These are phyloP conservation scores for Gallinago nigripennis DNA, from an alignment of 2,797 vertebrate species.

Conservation along the genomic window DNA sequence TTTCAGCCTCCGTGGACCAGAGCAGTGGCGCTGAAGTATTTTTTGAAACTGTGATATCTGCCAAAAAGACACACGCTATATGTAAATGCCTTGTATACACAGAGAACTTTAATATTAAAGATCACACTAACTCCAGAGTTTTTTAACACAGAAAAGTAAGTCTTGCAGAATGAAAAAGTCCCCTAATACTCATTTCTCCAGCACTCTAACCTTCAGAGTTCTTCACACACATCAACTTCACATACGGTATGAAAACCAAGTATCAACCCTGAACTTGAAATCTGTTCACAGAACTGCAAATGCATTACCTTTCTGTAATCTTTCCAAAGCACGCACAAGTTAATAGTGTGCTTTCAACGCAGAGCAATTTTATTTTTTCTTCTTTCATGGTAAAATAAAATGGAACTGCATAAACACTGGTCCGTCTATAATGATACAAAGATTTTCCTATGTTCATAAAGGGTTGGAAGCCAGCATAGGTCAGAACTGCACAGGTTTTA, in stretches of 20 bases:
- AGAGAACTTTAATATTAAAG: not conserved
- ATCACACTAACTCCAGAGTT: not conserved
- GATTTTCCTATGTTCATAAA: not conserved
- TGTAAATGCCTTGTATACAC: not conserved
- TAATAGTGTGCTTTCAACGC: not conserved
- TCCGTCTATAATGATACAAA: not conserved
- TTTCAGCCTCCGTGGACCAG: conserved; percentile 93
- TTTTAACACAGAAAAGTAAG: not conserved
- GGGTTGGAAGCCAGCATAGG: not conserved
- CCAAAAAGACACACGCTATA: not conserved
- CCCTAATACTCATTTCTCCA: not conserved
- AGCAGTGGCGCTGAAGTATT: conserved; percentile 85
- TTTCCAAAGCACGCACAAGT: not conserved
- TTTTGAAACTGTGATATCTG: conserved; percentile 93
- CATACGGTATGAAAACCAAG: not conserved
- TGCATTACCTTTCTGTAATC: not conserved
- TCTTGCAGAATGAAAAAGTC: not conserved
- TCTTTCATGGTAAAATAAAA: not conserved
- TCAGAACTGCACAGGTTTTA: not conserved
- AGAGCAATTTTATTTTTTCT: not conserved
- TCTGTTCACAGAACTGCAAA: not conserved
- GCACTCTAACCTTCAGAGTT: not conserved
- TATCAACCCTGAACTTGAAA: not conserved
- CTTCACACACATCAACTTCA: not conserved
- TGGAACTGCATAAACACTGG: not conserved